Conservation (phyloP, 2,888 invertebrate genomes). For the Lissocephala sabroskyi region DNA sequence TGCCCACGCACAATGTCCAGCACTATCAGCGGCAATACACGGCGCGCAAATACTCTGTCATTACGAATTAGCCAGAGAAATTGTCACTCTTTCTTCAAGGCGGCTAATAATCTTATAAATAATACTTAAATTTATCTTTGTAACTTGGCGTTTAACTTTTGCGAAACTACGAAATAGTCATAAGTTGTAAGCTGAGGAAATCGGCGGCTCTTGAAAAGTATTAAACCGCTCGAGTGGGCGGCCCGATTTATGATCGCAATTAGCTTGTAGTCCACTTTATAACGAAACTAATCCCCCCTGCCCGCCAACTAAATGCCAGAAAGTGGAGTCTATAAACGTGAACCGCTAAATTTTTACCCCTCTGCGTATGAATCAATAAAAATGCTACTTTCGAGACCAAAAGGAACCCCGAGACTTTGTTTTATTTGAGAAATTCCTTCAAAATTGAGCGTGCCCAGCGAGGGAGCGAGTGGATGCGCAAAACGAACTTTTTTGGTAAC, state of each 20-base stretch:
- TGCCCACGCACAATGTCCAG: constrained; percentile 70
- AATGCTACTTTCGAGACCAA: too few species aligned
- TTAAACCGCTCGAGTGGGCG: constrained; percentile 15
- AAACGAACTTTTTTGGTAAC: constrained; percentile 34
- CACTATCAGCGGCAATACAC: constrained; percentile 72
- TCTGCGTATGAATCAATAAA: constrained; percentile 19
- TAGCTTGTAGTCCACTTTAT: constrained; percentile 5
- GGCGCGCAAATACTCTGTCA: constrained; percentile 71
- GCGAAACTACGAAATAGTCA: constrained; percentile 49
- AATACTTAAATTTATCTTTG: not conserved
- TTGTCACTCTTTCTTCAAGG: too few species aligned
- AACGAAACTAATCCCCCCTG: constrained; percentile 7
- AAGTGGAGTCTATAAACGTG: constrained; percentile 65
- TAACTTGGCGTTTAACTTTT: not conserved
- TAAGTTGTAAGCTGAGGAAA: constrained; percentile 53
- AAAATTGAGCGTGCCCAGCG: too few species aligned
- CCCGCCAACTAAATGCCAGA: constrained; percentile 44
- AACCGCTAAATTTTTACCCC: constrained; percentile 25
- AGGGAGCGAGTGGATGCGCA: too few species aligned
- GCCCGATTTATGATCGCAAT: constrained; percentile 2
- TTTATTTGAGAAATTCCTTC: too few species aligned
- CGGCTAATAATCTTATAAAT: too few species aligned
- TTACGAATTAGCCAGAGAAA: constrained; percentile 58
- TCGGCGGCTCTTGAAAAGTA: constrained; percentile 42
- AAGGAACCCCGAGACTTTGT: too few species aligned